A percentile compares a stretch with the other conserved stretches of the same genome.
Conservation (phyloP, 2,113 vertebrate genomes). For the Mobula birostris region DNA sequence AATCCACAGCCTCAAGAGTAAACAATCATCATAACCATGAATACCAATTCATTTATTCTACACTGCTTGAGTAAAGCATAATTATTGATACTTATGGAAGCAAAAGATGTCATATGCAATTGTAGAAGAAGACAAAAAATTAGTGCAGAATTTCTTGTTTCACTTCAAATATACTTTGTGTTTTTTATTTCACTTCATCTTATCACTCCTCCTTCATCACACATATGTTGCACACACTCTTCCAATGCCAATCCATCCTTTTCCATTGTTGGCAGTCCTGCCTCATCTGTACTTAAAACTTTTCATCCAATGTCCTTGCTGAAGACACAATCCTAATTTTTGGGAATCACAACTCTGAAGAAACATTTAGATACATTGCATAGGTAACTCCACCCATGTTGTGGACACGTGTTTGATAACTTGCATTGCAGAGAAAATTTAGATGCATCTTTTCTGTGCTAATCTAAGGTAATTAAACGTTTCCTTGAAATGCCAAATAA, state of each 20-base stretch:
- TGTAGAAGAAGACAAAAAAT: not conserved
- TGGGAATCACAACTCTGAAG: not conserved
- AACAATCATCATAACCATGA: not conserved
- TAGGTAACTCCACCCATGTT: not conserved
- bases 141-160: not conserved
- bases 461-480: not conserved
- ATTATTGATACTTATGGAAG: not conserved
- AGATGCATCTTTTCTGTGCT: not conserved
- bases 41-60: not conserved
- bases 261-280: not conserved
- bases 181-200: not conserved
- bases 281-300: not conserved
- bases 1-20: not conserved
- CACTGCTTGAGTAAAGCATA: not conserved
- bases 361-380: not conserved
- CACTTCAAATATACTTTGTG: not conserved
- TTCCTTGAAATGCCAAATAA: not conserved
- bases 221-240: not conserved
- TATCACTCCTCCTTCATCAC: not conserved
- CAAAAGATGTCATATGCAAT: not conserved
- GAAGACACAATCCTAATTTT: not conserved
- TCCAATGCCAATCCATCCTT: not conserved
- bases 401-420: not conserved
- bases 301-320: not conserved
- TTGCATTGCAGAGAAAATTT: not conserved